phyloP scores from a whole-genome alignment of 2,888 invertebrate genomes.

The Macrostomum cliftonense region DNA sequence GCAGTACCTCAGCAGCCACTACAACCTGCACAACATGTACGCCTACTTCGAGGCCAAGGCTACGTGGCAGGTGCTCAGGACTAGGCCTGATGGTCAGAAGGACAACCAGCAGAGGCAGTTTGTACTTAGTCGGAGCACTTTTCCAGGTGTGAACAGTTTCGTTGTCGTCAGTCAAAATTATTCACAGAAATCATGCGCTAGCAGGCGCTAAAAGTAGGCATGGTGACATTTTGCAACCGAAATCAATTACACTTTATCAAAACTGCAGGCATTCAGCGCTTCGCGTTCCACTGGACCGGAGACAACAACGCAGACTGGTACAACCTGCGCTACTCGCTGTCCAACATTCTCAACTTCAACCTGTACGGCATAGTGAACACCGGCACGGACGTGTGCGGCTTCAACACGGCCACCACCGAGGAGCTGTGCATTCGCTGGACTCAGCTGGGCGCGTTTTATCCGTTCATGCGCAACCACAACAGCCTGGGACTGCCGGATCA shows the following conservation, averaged over 20 bases:
- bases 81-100: slow-evolving; percentile 12
- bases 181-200: no score
- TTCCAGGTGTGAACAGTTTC: background rate
- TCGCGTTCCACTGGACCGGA: slow-evolving; percentile 31
- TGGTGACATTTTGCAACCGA: no score
- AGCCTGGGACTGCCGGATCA: slow-evolving; percentile 43
- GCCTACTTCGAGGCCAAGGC: slow-evolving; percentile 21
- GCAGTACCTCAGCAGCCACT: slow-evolving; percentile 21
- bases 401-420: slow-evolving; percentile 22
- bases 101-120: slow-evolving; percentile 16
- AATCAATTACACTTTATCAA: no score
- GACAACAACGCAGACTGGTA: slow-evolving; percentile 27
- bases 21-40: slow-evolving; percentile 27
- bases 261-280: slow-evolving; percentile 23
- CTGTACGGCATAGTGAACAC: slow-evolving; percentile 32
- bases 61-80: slow-evolving; percentile 15
- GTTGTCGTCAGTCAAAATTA: no score
- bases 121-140: slow-evolving; percentile 15
- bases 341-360: slow-evolving; percentile 14
- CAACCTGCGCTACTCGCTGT: slow-evolving; percentile 47
- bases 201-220: no score
- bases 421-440: slow-evolving; percentile 34
- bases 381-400: slow-evolving; percentile 35
- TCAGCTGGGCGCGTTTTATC: slow-evolving; percentile 35
- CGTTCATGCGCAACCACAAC: slow-evolving; percentile 36